Evolutionary conservation across 2,888 invertebrate genomes (phyloP).

Genomic region (Pantelozetes paolii): DNA sequence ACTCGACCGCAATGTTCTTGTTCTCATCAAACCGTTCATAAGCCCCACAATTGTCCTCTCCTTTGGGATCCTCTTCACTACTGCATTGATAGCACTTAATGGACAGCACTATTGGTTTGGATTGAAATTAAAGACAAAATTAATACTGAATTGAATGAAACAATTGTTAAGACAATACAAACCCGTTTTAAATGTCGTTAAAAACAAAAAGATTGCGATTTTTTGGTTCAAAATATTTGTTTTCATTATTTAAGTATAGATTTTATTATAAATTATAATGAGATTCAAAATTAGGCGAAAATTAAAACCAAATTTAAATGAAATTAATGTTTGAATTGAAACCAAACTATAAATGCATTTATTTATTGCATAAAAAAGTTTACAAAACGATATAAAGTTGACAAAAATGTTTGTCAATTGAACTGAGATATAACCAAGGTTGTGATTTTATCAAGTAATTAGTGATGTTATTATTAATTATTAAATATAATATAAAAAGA

Average conservation of each 20-base stretch:
- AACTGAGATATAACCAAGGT: too few relatives aligned
- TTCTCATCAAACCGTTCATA: slow-evolving; percentile 77
- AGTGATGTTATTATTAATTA: not conserved
- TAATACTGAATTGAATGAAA: not conserved
- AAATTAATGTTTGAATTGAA: too few relatives aligned
- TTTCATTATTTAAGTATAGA: too few relatives aligned
- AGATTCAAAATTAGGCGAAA: too few relatives aligned
- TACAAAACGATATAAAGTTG: too few relatives aligned
- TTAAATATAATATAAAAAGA: not conserved
- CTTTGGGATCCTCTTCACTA: slow-evolving; percentile 71
- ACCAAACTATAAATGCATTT: too few relatives aligned
- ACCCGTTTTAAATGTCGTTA: not conserved
- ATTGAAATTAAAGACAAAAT: not conserved
- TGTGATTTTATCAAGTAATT: too few relatives aligned
- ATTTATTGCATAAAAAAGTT: too few relatives aligned
- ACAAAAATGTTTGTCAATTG: too few relatives aligned
- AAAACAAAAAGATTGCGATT: not conserved
- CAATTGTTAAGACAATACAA: not conserved
- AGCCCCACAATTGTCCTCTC: slow-evolving; percentile 80
- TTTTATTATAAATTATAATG: not conserved
- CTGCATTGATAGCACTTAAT: slow-evolving; percentile 93
- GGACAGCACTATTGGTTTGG: slow-evolving; percentile 7
- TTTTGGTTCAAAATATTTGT: not conserved
- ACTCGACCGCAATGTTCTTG: slow-evolving; percentile 83
- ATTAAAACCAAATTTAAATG: too few relatives aligned